phyloP scores from a whole-genome alignment of 2,797 vertebrate species.

The Philypnodon macrostomus region DNA sequence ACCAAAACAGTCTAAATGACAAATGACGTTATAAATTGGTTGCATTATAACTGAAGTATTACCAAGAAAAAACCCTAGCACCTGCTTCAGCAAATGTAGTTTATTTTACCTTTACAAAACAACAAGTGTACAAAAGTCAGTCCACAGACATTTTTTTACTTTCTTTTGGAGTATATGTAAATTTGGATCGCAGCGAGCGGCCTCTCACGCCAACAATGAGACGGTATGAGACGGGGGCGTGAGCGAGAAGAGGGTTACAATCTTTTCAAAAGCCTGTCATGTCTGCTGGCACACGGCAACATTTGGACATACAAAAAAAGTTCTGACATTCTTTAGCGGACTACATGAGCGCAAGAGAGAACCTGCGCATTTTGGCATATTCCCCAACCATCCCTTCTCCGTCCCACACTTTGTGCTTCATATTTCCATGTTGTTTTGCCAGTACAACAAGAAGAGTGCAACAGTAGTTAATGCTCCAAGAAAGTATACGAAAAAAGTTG shows the following conservation, averaged over 20 bases:
- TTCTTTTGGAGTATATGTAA: slow-evolving; percentile 66
- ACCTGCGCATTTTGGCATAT: slow-evolving; percentile 56
- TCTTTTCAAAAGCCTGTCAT: slow-evolving; percentile 63
- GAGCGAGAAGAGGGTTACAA: too few relatives aligned
- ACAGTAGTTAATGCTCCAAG: slow-evolving; percentile 72
- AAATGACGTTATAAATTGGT: too few relatives aligned
- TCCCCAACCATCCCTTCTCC: slow-evolving; percentile 35
- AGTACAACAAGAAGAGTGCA: slow-evolving; percentile 79
- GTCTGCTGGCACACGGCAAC: too few relatives aligned
- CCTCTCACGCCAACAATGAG: slow-evolving; percentile 47
- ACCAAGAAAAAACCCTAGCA: background rate
- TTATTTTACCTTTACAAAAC: slow-evolving; percentile 86
- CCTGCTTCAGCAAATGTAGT: slow-evolving; percentile 78
- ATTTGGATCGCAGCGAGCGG: slow-evolving; percentile 60
- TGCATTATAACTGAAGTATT: too few relatives aligned
- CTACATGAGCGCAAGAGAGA: slow-evolving; percentile 42
- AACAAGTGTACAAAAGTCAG: slow-evolving; percentile 83
- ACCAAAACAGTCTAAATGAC: too few relatives aligned
- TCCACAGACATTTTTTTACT: slow-evolving; percentile 66
- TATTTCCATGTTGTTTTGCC: slow-evolving; percentile 73
- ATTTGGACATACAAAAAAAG: slow-evolving; percentile 46
- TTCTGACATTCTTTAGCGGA: slow-evolving; percentile 69
- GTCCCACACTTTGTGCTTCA: slow-evolving; percentile 78
- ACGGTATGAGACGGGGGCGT: slow-evolving; percentile 8
- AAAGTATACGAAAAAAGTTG: slow-evolving; percentile 76